These are phyloP conservation scores for Murina feae DNA, from an alignment of 2,113 vertebrate genomes.

Conservation along the genomic window DNA sequence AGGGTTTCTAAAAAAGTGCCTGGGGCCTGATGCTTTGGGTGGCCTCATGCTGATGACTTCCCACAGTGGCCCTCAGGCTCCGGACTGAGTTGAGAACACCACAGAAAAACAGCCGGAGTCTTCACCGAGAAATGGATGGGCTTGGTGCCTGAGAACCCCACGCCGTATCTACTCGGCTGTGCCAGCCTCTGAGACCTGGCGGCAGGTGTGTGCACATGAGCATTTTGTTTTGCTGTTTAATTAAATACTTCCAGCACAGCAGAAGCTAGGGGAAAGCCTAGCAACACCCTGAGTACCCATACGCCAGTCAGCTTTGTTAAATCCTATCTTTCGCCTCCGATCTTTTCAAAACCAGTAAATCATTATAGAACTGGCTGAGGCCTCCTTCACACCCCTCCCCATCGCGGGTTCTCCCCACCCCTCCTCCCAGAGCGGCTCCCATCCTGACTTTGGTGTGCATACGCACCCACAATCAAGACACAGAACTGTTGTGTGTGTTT, in stretches of 20 bases:
- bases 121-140: rapidly evolving
- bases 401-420: no score
- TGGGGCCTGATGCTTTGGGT: not conserved
- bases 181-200: not conserved
- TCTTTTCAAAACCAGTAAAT: not conserved
- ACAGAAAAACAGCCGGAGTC: not conserved
- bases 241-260: not conserved
- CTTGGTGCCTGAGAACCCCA: not conserved
- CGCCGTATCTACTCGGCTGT: rapidly evolving
- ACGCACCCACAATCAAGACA: not conserved
- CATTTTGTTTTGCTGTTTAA: not conserved
- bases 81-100: not conserved
- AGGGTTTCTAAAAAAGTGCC: not conserved
- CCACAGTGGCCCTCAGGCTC: not conserved
- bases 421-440: rapidly evolving
- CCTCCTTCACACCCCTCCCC: not conserved
- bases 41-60: not conserved
- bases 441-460: rapidly evolving
- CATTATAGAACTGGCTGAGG: not conserved
- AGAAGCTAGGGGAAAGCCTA: not conserved
- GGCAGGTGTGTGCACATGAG: no score
- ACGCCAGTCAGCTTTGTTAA: not conserved
- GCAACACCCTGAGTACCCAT: not conserved
- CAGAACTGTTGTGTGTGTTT: not conserved
- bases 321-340: not conserved